Base-by-base conservation (phyloP, 2,113 vertebrate genomes). In the Anolis carolinensis region DNA sequence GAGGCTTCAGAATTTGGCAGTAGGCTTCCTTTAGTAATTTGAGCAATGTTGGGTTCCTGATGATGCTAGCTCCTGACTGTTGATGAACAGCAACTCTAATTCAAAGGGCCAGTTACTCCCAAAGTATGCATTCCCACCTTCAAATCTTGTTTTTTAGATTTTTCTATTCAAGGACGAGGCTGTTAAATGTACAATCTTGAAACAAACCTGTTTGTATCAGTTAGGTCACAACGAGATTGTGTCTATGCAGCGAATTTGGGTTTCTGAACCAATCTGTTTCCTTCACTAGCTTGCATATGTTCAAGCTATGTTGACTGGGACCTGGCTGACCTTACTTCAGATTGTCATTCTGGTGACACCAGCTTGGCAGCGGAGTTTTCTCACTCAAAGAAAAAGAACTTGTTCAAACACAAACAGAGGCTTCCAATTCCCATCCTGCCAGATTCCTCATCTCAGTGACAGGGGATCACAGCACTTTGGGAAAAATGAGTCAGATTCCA, bases 321-420 rank as follows among this genome's bases (percentile, higher is more conserved):
- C 5, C 76, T 5, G 59, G 34, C 27, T 81, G 23, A 14, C 25
- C 3, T 63, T 84, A 88, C 59, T 85, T 23, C n/a, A 25, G 72
- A 2, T 7, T 88, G 73, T 34, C 62, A 36, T 90, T 72, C 23
- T 82, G 75, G 80, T 27, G 13, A 5, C 32, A 59, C 13, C 72
- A 87, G 72, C n/a, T 25, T 76, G 11, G 27, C 7, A 82, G 14
- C 20, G 76, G 52, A 0, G 7, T 11, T 83, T 86, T 89, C 34
- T 25, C 89, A 83, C 25, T 50, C 81, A 67, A 25, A 84, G 79
- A 52, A 30, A 73, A 4, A n/a, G 23, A 44, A 25, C 74, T 86
- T 79, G 1, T 75, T 83, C 62, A 4, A 65, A 21, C 4, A 74
- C 59, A 82, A 85, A 83, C 2, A 87, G 27, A 85, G 86, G 39